Conservation (phyloP, 1,140 invertebrate species). For the Drosophila truncata region DNA sequence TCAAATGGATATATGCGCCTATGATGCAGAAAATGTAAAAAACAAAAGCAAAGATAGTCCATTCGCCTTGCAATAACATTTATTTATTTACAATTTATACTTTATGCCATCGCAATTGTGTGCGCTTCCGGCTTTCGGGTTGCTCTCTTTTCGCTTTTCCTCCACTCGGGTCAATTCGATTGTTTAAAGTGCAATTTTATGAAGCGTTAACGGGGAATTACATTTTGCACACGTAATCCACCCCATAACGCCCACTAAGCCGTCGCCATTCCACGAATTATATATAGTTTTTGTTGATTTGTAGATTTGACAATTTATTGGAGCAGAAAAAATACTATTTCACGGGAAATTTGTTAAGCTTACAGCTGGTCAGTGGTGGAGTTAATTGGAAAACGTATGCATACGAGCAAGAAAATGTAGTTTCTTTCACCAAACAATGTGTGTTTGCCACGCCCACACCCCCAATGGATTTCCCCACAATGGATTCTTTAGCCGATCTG, state of each 20-base stretch:
- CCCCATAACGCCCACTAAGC: slow-evolving; percentile 5
- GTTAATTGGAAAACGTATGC: slow-evolving; percentile 71
- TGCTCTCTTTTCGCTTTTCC: slow-evolving; percentile 1
- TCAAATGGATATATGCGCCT: slow-evolving; percentile 46
- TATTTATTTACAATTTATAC: slow-evolving; percentile 50
- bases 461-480: not conserved
- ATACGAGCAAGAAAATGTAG: slow-evolving; percentile 24
- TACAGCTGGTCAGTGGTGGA: slow-evolving; percentile 28
- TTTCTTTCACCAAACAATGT: slow-evolving; percentile 27
- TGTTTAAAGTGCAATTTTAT: slow-evolving; percentile 76
- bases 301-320: slow-evolving; percentile 72
- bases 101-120: slow-evolving; percentile 39
- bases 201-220: slow-evolving; percentile 68
- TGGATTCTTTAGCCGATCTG: slow-evolving; percentile 39
- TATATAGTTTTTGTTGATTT: slow-evolving; percentile 70
- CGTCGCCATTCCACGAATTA: slow-evolving; percentile 12
- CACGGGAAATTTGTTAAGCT: slow-evolving; percentile 64
- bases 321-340: slow-evolving; percentile 67
- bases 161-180: slow-evolving; percentile 48
- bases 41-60: slow-evolving; percentile 13
- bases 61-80: slow-evolving; percentile 33
- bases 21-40: slow-evolving; percentile 40
- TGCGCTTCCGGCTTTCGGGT: slow-evolving; percentile 64
- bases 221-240: slow-evolving; percentile 46
- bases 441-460: not conserved